These are phyloP conservation scores for Eleutherodactylus coqui DNA, from an alignment of 2,797 vertebrate species.

Conservation along the genomic window DNA sequence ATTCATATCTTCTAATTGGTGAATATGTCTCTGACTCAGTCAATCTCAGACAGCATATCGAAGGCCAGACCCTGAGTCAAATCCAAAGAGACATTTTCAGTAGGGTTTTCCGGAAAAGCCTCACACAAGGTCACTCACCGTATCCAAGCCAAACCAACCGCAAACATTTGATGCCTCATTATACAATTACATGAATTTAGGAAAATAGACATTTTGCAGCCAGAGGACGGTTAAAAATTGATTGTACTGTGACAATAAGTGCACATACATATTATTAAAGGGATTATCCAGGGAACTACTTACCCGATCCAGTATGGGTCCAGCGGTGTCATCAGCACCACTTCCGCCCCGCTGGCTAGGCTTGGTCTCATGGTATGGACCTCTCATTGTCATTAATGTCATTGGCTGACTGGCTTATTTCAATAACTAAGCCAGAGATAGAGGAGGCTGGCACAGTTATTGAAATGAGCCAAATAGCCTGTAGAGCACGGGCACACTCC, in stretches of 20 bases:
- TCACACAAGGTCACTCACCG: constrained; percentile 17
- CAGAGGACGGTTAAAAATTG: background rate
- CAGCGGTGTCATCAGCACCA: no score
- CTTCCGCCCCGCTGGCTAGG: no score
- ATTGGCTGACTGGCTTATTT: no score
- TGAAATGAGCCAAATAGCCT: no score
- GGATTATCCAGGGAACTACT: no score
- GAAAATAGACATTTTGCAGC: background rate
- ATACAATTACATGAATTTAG: background rate
- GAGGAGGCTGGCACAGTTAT: no score
- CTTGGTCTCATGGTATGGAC: no score
- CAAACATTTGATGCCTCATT: constrained; percentile 3
- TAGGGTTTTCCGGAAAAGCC: constrained; percentile 6
- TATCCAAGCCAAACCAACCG: constrained; percentile 5
- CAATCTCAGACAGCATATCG: constrained; percentile 35
- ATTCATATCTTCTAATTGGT: constrained; percentile 5
- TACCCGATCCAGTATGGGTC: no score
- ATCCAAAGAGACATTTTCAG: background rate
- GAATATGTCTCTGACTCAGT: constrained; percentile 5
- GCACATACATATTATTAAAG: no score
- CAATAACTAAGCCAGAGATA: no score
- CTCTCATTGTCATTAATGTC: no score
- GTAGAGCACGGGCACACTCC: no score
- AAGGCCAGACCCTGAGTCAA: constrained; percentile 39
- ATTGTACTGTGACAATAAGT: background rate